Base-by-base conservation (phyloP, 2,888 invertebrate species). In the Spodoptera littoralis region DNA sequence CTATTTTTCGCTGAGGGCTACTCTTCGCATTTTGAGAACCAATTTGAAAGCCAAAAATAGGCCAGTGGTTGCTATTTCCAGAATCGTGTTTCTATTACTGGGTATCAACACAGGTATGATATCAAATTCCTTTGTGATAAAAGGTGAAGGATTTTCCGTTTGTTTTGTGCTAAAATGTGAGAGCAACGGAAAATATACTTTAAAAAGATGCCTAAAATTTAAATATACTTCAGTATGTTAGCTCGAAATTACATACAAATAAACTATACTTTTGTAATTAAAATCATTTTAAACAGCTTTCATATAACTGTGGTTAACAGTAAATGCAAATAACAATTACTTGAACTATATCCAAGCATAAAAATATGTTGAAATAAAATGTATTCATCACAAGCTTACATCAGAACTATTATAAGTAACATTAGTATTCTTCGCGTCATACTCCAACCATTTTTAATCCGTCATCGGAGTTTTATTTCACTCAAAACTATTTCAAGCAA, bases 391-490 rank as follows among this genome's bases (percentile, higher is more conserved):
- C 65, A 58, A 24, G 49, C 58, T 58, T 60, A 65, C 58, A 73
- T 65, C 69, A 60, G 68, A 45, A 47, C 54, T 55, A 46, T 64
- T 64, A 60, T 22, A 30, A 59, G 52, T 11, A 60, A 41, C 57
- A 74, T 70, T 53, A 56, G 56, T 70, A 70, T 74, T 65, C 56
- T 24, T 44, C 43, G 46, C 60, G 73, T 70, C 73, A 74, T 62
- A 65, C 45, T 62, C 42, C 47, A 65, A 70, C 59, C 56, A 70
- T 78, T 67, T 76, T 78, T 71, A 78, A 78, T 78, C 74, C 53
- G 65, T 76, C 76, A 74, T 63, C 36, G 60, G 18, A 42, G 51
- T 70, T 65, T 58, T 55, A 53, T 72, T 72, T 70, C 47, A 54
- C 51, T 70, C 47, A 57, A 70, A 70, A 72, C 53, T 42, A 51